These are phyloP conservation scores for Nemotelus nigrinus DNA, from an alignment of 2,888 invertebrate genomes.

Conservation along the genomic window DNA sequence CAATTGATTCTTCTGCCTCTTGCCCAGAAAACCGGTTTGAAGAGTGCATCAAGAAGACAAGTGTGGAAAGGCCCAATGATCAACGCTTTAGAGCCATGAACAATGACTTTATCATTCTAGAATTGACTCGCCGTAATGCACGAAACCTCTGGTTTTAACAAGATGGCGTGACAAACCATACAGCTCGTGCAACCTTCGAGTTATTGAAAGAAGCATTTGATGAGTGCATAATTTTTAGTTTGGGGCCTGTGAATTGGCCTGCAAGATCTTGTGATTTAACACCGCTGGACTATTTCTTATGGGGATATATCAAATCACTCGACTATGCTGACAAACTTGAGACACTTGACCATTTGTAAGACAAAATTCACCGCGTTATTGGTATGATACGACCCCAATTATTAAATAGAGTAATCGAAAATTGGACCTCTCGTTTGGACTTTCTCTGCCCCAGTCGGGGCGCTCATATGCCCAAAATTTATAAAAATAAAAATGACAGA, in stretches of 20 bases:
- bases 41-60: no score
- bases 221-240: slow-evolving; percentile 13
- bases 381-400: no score
- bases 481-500: neutral
- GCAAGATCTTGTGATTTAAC: slow-evolving; percentile 17
- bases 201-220: slow-evolving; percentile 25
- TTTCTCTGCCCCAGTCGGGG: neutral
- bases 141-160: slow-evolving; percentile 4
- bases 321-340: neutral
- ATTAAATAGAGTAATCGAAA: neutral
- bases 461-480: slow-evolving; percentile 1
- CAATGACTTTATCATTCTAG: neutral
- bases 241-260: neutral
- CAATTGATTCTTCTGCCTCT: no score
- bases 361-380: neutral
- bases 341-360: neutral
- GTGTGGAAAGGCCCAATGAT: no score
- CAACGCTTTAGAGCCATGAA: slow-evolving; percentile 9
- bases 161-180: slow-evolving; percentile 15
- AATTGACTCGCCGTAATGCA: neutral
- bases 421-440: slow-evolving; percentile 5
- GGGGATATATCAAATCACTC: slow-evolving; percentile 13
- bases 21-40: no score
- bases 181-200: neutral
- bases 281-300: slow-evolving; percentile 8